phyloP scores from a whole-genome alignment of 1,140 invertebrate species.

The Neodiprion lecontei region DNA sequence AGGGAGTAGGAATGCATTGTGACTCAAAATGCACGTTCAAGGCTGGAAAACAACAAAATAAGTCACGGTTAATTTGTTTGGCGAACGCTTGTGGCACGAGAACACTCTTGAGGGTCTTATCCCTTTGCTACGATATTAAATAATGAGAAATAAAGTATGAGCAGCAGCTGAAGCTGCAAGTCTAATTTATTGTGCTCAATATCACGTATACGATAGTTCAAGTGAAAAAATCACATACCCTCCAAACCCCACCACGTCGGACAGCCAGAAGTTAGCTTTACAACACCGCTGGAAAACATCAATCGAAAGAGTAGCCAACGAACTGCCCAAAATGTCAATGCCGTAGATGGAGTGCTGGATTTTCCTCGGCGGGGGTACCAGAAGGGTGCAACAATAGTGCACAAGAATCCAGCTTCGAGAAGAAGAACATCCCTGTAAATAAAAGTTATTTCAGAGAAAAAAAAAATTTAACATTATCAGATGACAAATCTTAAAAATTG shows the following conservation, averaged over 20 bases:
- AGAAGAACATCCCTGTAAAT: constrained; percentile 76
- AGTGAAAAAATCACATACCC: constrained; percentile 61
- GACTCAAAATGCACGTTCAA: constrained; percentile 79
- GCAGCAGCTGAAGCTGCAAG: constrained; percentile 11
- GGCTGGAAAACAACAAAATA: constrained; percentile 64
- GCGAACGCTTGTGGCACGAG: constrained; percentile 5
- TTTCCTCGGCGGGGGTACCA: constrained; percentile 56
- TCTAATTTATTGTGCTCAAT: neutral
- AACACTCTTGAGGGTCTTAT: neutral
- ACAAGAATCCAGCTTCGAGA: constrained; percentile 80
- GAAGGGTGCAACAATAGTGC: constrained; percentile 75
- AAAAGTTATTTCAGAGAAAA: constrained; percentile 19
- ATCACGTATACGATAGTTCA: constrained; percentile 15
- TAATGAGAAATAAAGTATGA: constrained; percentile 16
- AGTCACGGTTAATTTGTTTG: neutral
- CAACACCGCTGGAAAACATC: constrained; percentile 78
- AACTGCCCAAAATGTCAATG: constrained; percentile 75
- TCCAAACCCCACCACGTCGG: constrained; percentile 84
- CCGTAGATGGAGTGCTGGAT: constrained; percentile 60
- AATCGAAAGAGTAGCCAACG: constrained; percentile 82
- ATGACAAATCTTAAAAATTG: neutral
- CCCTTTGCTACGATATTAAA: constrained; percentile 4
- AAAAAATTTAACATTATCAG: neutral
- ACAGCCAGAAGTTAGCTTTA: constrained; percentile 79
- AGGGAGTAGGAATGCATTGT: constrained; percentile 73